Evolutionary conservation across 2,888 invertebrate genomes (phyloP), one percentile per base, ranked within the genome.

Genomic region (Corbicula japonica): DNA sequence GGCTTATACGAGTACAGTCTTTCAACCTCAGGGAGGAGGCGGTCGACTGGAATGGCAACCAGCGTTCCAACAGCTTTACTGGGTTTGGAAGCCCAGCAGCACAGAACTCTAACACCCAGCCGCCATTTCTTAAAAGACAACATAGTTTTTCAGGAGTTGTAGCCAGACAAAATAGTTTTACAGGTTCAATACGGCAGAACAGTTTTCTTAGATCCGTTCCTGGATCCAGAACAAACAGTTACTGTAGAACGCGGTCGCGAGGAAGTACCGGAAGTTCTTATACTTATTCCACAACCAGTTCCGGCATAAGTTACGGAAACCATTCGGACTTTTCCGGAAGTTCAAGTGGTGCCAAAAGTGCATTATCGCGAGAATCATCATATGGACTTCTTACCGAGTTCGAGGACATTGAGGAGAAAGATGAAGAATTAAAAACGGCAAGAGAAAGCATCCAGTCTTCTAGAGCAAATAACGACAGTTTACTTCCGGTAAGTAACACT

Each of bases 1-100:
- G 78, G 2, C 69, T 83, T 15, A 76, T 85, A 6, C 76, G 83
- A n/a, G 87, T 86, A 18, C 82, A 85, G 81, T 83, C 87, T 48
- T 85, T 87, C 30, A 76, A 58, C 56, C 35, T 73, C 32, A 61
- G 83, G 35, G 75, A 75, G 52, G 70, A 78, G 15, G 75, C 65
- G 32, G 74, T 73, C 18, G 75, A 75, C 56, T 80, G 68, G 75
- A 58, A 54, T n/a, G 76, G 60, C 18, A 79, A 74, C 34, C 69
- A 76, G 41, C 50, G 80, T 18, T 75, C 83, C 1, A 77, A 78
- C 76, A 83, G 83, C 38, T 83, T 80, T 35, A 83, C 78, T 8
- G 83, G 83, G 15, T 78, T 83, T 41, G 83, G 83, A 18, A 54
- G 30, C 32, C 21, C 21, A n/a, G 41, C 15, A 0, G 23, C 35